phyloP scores from a whole-genome alignment of 2,113 vertebrate genomes.

The Chaetops frenatus region DNA sequence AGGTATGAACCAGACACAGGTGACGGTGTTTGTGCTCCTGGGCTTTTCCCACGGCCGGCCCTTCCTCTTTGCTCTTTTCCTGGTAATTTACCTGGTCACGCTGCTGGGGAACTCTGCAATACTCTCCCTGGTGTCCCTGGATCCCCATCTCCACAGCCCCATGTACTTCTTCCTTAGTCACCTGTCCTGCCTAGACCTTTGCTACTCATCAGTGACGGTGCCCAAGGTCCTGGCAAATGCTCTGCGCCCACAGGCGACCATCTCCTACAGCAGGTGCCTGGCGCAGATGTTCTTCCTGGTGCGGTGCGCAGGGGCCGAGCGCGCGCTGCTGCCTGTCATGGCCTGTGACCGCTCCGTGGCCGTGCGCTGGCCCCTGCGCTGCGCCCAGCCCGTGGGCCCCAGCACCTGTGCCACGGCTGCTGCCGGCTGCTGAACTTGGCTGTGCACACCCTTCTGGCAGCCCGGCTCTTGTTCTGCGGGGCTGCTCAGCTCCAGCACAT shows the following conservation, averaged over 20 bases:
- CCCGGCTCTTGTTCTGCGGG: not conserved
- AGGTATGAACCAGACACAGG: not conserved
- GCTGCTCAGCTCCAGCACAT: not conserved
- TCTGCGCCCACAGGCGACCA: not conserved
- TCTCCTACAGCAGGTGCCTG: not conserved
- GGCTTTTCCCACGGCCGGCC: not conserved
- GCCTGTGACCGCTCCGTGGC: not conserved
- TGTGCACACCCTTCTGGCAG: not conserved
- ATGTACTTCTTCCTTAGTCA: conserved; percentile 56
- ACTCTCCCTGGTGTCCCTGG: not conserved
- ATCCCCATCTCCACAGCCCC: conserved; percentile 2
- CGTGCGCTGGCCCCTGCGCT: conserved; percentile 13
- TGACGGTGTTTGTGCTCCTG: not conserved
- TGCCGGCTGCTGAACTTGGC: not conserved
- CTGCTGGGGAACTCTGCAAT: not conserved
- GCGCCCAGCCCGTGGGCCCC: not conserved
- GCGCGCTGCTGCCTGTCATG: not conserved
- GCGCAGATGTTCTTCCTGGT: conserved; percentile 16
- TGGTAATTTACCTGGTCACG: not conserved
- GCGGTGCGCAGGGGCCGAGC: not conserved
- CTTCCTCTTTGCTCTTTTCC: not conserved
- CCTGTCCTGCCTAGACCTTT: conserved; percentile 31
- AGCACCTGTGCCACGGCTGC: fast-evolving
- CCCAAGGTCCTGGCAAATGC: not conserved
- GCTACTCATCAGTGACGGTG: not conserved